Evolutionary conservation across 2,113 vertebrate genomes (phyloP).

Genomic region (Xenopus laevis): DNA sequence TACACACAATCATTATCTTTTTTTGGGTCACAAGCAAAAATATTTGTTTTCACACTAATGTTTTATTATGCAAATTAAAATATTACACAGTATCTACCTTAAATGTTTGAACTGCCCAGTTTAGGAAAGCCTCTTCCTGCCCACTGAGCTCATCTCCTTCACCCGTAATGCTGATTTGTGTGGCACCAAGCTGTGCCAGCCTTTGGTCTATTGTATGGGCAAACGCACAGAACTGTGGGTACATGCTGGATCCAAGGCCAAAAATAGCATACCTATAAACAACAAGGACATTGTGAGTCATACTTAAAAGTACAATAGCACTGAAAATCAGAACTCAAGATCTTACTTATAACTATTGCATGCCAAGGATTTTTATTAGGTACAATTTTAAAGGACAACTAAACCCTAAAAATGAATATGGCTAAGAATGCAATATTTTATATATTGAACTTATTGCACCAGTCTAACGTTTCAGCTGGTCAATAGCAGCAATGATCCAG

Average conservation of each 20-base stretch:
- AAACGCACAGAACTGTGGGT: constrained; percentile 82
- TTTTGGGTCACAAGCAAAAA: too few relatives aligned
- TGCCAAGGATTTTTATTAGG: too few relatives aligned
- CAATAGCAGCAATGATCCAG: too few relatives aligned
- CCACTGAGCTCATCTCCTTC: constrained; percentile 79
- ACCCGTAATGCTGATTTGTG: constrained; percentile 56
- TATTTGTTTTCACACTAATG: too few relatives aligned
- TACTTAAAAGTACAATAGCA: neutral
- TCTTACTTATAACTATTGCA: too few relatives aligned
- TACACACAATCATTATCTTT: too few relatives aligned
- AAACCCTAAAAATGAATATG: too few relatives aligned
- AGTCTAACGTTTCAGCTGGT: too few relatives aligned
- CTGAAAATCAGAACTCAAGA: too few relatives aligned
- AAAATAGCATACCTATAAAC: constrained; percentile 74
- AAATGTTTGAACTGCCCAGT: constrained; percentile 72
- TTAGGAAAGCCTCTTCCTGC: constrained; percentile 71
- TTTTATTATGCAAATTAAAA: neutral
- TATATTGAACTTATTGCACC: too few relatives aligned
- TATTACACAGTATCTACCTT: constrained; percentile 58
- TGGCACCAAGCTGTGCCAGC: constrained; percentile 68
- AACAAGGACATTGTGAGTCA: neutral
- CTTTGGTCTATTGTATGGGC: constrained; percentile 72
- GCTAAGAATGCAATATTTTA: too few relatives aligned
- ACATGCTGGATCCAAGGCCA: constrained; percentile 82
- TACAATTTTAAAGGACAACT: too few relatives aligned